Conservation (phyloP, 2,888 invertebrate genomes). For the Perizoma affinitatum region DNA sequence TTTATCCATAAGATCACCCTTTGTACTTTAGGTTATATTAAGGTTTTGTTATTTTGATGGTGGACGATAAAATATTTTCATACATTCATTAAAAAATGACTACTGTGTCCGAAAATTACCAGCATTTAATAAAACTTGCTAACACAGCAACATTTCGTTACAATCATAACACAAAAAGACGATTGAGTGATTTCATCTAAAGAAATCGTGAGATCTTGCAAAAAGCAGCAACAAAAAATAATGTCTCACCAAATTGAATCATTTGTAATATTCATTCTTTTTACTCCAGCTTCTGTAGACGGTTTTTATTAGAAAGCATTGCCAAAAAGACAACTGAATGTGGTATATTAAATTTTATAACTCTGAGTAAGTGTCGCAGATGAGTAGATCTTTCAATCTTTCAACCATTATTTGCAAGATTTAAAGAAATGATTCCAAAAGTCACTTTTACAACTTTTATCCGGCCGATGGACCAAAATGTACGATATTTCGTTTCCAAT, state of each 20-base stretch:
- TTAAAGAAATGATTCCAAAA: too few species aligned
- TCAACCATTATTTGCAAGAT: too few species aligned
- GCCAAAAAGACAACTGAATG: conserved; percentile 41
- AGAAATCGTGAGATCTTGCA: conserved; percentile 59
- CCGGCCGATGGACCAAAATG: too few species aligned
- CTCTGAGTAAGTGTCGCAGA: too few species aligned
- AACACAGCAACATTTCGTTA: conserved; percentile 54
- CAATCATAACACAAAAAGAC: conserved; percentile 58
- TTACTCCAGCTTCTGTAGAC: conserved; percentile 63
- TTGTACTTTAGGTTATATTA: too few species aligned
- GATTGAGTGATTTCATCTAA: conserved; percentile 66
- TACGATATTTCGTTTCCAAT: too few species aligned
- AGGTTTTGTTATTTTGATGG: too few species aligned
- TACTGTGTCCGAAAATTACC: conserved; percentile 1
- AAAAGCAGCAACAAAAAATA: conserved; percentile 69
- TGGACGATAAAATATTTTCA: too few species aligned
- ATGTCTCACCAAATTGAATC: conserved; percentile 75
- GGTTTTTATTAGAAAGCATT: conserved; percentile 49
- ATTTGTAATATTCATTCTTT: conserved; percentile 78
- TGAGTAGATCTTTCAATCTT: too few species aligned
- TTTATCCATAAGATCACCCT: too few species aligned
- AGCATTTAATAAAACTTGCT: conserved; percentile 19
- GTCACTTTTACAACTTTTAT: too few species aligned
- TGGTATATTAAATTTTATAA: conserved; percentile 7
- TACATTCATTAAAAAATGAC: too few species aligned